Evolutionary conservation across 2,888 invertebrate genomes (phyloP), one percentile per base, ranked within the genome.

Genomic region (Phyllotreta striolata): DNA sequence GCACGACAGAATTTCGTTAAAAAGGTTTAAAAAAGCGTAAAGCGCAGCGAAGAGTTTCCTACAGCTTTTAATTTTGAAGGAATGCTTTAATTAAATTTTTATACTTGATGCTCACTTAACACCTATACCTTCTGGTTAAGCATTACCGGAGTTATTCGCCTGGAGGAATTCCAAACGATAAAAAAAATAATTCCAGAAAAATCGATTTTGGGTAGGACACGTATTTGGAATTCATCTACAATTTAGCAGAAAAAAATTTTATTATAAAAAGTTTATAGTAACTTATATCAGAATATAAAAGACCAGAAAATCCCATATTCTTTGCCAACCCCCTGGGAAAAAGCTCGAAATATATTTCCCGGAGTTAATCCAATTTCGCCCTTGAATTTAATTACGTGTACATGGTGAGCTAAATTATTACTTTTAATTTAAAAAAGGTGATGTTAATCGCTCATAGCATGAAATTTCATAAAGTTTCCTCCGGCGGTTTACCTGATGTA

Each of bases 61-160:
- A 56, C 55, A 65, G 69, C 62, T 65, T 65, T 67, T 67, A 69
- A 71, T 70, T 70, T 66, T 55, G 60, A 65, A 66, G 69, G 72
- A 71, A 71, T 71, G 70, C 70, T 72, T 72, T 72, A 72, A 72
- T 72, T 72, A 72, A 71, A 72, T 72, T 72, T 72, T 69, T 67
- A 67, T 64, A 63, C 61, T 64, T 66, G 66, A 65, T 65, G 66
- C 51, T 46, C 52, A 70, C 64, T 63, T 39, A 57, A 38, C 24
- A 44, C 24, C 12, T 34, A 51, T 51, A 51, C 59, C 51, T 41
- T 58, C 41, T n/a, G 59, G 37, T 59, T 49, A 40, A 41, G 51
- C 41, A 51, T 59, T 51, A 39, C 35, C 13, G 41, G 40, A 41
- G n/a, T n/a, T 12, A 14, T 38, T 10, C 41, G 35, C 35, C 13